A percentile compares a stretch with the other conserved stretches of the same genome.
Evolutionary conservation across 2,113 vertebrate species (phyloP).

Genomic region (Vulpes vulpes): DNA sequence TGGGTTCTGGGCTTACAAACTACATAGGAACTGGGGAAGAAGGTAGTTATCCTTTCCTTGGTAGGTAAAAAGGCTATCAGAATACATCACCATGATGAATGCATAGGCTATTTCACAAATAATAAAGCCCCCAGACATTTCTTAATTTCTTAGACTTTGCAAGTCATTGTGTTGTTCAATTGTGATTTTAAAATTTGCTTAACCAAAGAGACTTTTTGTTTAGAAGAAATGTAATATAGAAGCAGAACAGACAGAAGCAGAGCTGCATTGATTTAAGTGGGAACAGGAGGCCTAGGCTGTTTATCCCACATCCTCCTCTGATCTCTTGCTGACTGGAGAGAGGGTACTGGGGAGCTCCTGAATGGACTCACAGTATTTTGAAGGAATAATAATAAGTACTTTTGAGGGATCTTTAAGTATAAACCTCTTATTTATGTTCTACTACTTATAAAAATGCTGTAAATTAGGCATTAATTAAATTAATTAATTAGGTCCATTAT

Average conservation of each 20-base stretch:
- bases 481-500: background rate
- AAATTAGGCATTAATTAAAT: background rate
- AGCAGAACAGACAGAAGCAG: background rate
- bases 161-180: background rate
- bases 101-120: background rate
- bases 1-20: background rate
- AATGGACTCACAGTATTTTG: background rate
- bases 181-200: slow-evolving; percentile 9
- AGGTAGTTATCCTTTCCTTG: background rate
- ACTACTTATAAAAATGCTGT: background rate
- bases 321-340: background rate
- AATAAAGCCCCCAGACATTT: background rate
- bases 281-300: background rate
- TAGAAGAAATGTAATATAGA: background rate
- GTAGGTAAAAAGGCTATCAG: background rate
- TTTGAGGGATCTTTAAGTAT: background rate
- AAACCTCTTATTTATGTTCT: background rate
- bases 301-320: background rate
- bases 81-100: background rate
- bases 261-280: background rate
- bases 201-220: background rate
- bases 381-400: background rate
- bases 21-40: background rate
- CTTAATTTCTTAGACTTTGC: background rate
- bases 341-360: background rate